Base-by-base conservation (phyloP, 2,113 vertebrate genomes). In the Brienomyrus brachyistius region DNA sequence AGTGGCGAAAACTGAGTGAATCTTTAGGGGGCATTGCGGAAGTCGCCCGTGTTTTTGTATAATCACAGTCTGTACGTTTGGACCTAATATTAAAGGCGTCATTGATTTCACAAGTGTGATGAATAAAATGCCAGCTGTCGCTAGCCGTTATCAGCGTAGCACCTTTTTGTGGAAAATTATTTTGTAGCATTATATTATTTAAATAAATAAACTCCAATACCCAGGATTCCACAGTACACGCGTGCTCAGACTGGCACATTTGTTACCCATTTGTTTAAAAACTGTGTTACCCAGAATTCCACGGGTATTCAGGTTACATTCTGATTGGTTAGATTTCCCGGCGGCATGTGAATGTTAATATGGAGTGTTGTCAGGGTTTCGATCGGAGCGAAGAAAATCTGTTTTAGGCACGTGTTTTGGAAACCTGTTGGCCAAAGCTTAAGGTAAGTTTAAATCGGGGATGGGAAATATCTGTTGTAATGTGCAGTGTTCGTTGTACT, bases 301-400 rank as follows among this genome's bases (percentile, higher is more conserved):
- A 9, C 6, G 4, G 40, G 35, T 43, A 80, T 40, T 40, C 35
- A 43, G 74, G 17, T 43, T 80, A 80, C 17, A 43, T 43, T 59
- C 50, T 80, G 40, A 88, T 90, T 90, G 90, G 90, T 35, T 45
- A 40, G 80, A 59, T 90, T 90, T 88, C 52, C 82, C 51, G 56
- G 27, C 52, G 70, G 74, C 80, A 11, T 80, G 11, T 50, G 45
- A 45, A 47, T 52, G 86, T 62, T 87, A 31, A 40, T 88, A 74
- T 70, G 56, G 62, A 35, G 50, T 9, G 40, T 3, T 88, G 50
- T 86, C 70, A 35, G 74, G 45, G n/a, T 43, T 40, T 21, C 51
- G 77, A 89, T 89, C 80, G n/a, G 87, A 48, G 88, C 47, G 50
- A 52, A 89, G 47, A 80, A 52, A 35, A 52, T 50, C 11, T 40